phyloP scores from a whole-genome alignment of 2,797 vertebrate species.

The Tenualosa ilisha region DNA sequence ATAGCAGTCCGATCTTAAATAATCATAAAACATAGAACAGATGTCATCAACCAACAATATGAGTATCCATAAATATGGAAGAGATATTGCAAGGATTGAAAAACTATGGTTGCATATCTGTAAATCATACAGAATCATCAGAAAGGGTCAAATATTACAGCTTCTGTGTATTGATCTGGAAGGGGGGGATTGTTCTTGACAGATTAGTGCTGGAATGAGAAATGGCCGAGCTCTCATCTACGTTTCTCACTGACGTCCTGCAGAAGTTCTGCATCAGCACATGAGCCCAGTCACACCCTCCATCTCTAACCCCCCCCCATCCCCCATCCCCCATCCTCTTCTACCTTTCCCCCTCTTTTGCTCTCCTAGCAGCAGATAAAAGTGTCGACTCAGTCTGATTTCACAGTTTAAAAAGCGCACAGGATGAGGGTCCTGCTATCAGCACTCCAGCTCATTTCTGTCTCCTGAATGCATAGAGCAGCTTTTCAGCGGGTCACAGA shows the following conservation, averaged over 20 bases:
- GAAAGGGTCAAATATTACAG: background rate
- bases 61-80: background rate
- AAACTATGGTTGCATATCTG: background rate
- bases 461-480: constrained; percentile 44
- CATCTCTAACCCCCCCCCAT: constrained; percentile 2
- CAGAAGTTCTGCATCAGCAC: background rate
- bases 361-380: constrained; percentile 59
- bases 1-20: too few species aligned
- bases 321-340: too few species aligned
- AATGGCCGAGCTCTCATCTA: background rate
- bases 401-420: constrained; percentile 67
- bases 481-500: background rate
- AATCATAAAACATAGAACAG: background rate
- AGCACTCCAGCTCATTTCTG: constrained; percentile 63
- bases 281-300: background rate
- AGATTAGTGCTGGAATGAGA: background rate
- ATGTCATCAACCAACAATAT: background rate
- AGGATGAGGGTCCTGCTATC: constrained; percentile 65
- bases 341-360: too few species aligned
- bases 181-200: background rate
- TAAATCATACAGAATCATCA: background rate
- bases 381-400: constrained; percentile 63
- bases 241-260: background rate
- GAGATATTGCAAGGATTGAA: background rate
- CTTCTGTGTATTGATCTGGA: background rate